Base-by-base conservation (phyloP, 1,140 invertebrate species). In the Drusus annulatus region DNA sequence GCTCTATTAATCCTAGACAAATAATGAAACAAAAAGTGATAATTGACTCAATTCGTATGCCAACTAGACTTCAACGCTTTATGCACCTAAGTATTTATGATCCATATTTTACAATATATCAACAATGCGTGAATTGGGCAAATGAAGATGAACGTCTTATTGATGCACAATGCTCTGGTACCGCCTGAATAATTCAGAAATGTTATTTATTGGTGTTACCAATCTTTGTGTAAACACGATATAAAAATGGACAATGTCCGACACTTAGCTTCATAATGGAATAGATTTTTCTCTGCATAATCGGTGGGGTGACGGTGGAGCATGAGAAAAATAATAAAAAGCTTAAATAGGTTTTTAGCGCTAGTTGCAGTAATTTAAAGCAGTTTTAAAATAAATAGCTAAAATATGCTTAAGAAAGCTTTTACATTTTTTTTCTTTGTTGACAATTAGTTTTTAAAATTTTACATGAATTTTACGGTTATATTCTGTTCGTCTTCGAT, bases 211-310 rank as follows among this genome's bases (percentile, higher is more conserved):
- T 13, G 23, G 68, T 65, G 28, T 74, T 31, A 28, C 75, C 17
- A 76, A 79, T 79, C 81, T 79, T 80, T 82, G 81, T 82, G 81
- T 79, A 79, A 79, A 82, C 76, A 82, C 60, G 60, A 51, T 63
- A 76, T 73, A 79, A 76, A 79, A 77, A 23, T 75, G 54, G 74
- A 28, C 31, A 76, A 28, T 80, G 56, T 71, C 4, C 31, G 71
- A 74, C 45, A 52, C 69, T 82, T 80, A 71, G 60, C 78, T 78
- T 69, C 45, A 65, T 45, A 82, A 82, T 80, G 50, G 75, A 31
- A n/a, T 50, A 50, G 21, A 81, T 62, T 71, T 52, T 78, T 69
- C 65, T 69, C 8, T 69, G 65, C 65, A 69, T 69, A 69, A 69
- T 75, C 17, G 60, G 25, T 76, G 52, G 52, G 77, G 77, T 79